Base-by-base conservation (phyloP, 2,797 vertebrate genomes). In the Luscinia megarhynchos region DNA sequence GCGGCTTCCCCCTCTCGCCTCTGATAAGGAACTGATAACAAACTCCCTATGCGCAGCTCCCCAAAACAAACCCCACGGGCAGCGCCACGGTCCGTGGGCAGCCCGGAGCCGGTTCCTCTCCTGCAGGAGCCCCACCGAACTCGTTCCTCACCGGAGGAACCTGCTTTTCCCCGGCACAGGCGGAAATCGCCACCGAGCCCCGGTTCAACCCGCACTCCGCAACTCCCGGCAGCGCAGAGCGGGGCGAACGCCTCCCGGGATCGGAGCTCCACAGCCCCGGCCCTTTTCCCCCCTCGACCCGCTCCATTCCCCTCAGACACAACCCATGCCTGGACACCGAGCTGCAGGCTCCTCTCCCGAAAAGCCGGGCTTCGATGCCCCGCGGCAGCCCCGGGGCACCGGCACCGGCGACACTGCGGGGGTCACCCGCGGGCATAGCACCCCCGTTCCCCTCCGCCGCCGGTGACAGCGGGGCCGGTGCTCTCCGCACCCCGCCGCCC, bases 81-180 rank as follows among this genome's bases (percentile, higher is more conserved):
- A n/a, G 2, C 0, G 3, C 59, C 57, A 2, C 0, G 4, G 29
- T 30, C 72, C 10, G 3, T 6, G 9, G 41, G 11, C 63, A 46
- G 62, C 46, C 13, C 0, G 12, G 59, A 67, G 74, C 34, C 7
- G 3, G 43, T 12, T 81, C 64, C 54, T n/a, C 26, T 9, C 12
- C 14, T 8, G 45, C 55, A 40, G 29, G 9, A 57, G 38, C 53
- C 43, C 23, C 57, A 6, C 51, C 4, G 11, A 41, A 13, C 36
- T 13, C 12, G 27, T 10, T 36, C 23, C 48, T 64, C 73, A 21
- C 38, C 72, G 12, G 55, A 64, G 61, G 50, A 72, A 72, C 64
- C 16, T 1, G 64, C 43, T 79, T 24, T 41, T 58, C 22, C 32
- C 29, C 1, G 17, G 23, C 23, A 12, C 0, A 10, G 53, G 21